These are phyloP conservation scores for Penelope pileata DNA, from an alignment of 2,113 vertebrate genomes.

Conservation along the genomic window DNA sequence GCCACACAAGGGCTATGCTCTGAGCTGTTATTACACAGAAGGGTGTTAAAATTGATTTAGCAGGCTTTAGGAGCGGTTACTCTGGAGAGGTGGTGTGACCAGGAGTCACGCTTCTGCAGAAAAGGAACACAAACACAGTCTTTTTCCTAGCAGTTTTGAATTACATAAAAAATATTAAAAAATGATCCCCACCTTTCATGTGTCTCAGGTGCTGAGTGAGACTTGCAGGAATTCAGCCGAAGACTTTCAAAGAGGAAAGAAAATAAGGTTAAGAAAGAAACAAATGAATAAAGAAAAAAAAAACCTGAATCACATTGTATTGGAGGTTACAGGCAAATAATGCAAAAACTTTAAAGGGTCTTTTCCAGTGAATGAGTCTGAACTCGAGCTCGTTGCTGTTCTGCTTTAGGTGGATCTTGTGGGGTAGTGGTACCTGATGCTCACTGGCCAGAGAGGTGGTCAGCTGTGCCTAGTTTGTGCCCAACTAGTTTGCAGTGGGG, in stretches of 20 bases:
- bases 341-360: not conserved
- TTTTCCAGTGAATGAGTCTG: not conserved
- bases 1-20: not conserved
- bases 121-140: not conserved
- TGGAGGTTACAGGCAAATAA: not conserved
- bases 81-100: not conserved
- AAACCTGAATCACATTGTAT: rapidly evolving
- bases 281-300: not conserved
- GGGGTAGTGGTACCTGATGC: too few relatives aligned
- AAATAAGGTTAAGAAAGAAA: not conserved
- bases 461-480: not conserved
- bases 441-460: not conserved
- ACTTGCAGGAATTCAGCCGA: not conserved
- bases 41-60: conserved; percentile 12
- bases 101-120: not conserved
- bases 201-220: not conserved
- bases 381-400: not conserved
- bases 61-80: not conserved
- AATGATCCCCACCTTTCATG: not conserved
- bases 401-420: not conserved
- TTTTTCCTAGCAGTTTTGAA: not conserved
- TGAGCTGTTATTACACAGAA: conserved; percentile 35
- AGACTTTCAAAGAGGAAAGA: not conserved
- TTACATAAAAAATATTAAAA: not conserved
- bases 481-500: not conserved